A percentile compares a stretch with the other conserved stretches of the same genome.
phyloP scores from a whole-genome alignment of 2,113 vertebrate species.

The Nesogale talazaci region DNA sequence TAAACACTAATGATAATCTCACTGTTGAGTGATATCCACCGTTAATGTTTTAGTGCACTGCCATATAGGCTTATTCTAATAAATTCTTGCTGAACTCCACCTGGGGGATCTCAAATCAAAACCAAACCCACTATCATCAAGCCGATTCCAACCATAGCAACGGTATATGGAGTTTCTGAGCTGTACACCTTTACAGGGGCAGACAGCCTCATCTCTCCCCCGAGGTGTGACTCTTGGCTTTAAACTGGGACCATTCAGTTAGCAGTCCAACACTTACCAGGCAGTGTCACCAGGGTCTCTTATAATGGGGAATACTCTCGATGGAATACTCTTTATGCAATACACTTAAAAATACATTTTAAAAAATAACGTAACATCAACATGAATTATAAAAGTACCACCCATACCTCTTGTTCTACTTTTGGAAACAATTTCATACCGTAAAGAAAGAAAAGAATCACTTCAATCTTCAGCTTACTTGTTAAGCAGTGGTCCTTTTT shows the following conservation, averaged over 20 bases:
- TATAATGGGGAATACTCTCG: not conserved
- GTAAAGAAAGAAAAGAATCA: not conserved
- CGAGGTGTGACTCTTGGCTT: too few species aligned
- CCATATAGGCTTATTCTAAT: not conserved
- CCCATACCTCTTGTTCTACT: not conserved
- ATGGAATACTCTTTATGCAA: not conserved
- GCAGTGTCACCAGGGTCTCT: too few species aligned
- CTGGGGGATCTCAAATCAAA: too few species aligned
- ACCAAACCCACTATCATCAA: too few species aligned
- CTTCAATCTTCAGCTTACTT: not conserved
- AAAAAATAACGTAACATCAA: not conserved
- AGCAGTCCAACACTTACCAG: too few species aligned
- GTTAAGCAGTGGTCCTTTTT: not conserved
- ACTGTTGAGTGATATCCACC: not conserved
- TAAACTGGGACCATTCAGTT: too few species aligned
- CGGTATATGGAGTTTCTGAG: too few species aligned
- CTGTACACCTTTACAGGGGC: too few species aligned
- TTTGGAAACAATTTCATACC: slow-evolving; percentile 1
- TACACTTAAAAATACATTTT: not conserved
- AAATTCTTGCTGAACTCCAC: not conserved
- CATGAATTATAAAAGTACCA: slow-evolving; percentile 18
- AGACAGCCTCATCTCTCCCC: too few species aligned
- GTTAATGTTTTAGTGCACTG: not conserved
- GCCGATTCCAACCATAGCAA: too few species aligned
- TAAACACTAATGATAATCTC: not conserved